Evolutionary conservation across 2,113 vertebrate species (phyloP).

Genomic region (Clarias gariepinus): DNA sequence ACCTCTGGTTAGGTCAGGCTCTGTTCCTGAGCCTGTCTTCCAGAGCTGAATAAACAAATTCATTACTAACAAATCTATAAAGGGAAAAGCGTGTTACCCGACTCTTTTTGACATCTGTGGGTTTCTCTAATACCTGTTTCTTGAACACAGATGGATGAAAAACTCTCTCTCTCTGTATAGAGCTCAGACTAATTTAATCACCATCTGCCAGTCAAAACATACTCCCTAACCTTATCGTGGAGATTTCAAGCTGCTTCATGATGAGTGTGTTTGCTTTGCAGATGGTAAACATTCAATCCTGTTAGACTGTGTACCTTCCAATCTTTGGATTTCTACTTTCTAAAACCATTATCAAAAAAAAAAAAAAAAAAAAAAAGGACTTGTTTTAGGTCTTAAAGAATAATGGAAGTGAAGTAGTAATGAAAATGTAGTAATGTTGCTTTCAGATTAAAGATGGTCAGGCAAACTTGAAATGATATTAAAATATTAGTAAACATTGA

Average conservation of each 20-base stretch:
- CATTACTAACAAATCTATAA: slow-evolving; percentile 22
- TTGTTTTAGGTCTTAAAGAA: not conserved
- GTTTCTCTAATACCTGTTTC: slow-evolving; percentile 51
- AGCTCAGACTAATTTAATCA: slow-evolving; percentile 51
- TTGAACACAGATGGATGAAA: slow-evolving; percentile 56
- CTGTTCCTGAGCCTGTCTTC: slow-evolving; percentile 27
- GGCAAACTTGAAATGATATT: not conserved
- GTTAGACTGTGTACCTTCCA: slow-evolving; percentile 17
- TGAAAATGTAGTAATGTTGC: not conserved
- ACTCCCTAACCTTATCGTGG: not conserved
- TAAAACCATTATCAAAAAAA: not conserved
- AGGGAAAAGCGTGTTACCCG: slow-evolving; percentile 59
- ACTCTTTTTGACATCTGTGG: slow-evolving; percentile 60
- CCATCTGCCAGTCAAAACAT: slow-evolving; percentile 37
- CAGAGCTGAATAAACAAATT: not conserved
- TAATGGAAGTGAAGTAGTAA: not conserved
- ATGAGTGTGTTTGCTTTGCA: slow-evolving; percentile 2
- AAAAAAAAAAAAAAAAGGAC: not conserved
- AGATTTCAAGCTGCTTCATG: not conserved
- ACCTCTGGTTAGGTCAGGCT: slow-evolving; percentile 52
- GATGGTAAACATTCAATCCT: not conserved
- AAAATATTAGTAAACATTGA: not conserved
- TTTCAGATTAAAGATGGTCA: not conserved
- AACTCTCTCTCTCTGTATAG: slow-evolving; percentile 48
- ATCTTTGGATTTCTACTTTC: not conserved